Conservation (phyloP, 2,888 invertebrate species). For the Artemia sinica region DNA sequence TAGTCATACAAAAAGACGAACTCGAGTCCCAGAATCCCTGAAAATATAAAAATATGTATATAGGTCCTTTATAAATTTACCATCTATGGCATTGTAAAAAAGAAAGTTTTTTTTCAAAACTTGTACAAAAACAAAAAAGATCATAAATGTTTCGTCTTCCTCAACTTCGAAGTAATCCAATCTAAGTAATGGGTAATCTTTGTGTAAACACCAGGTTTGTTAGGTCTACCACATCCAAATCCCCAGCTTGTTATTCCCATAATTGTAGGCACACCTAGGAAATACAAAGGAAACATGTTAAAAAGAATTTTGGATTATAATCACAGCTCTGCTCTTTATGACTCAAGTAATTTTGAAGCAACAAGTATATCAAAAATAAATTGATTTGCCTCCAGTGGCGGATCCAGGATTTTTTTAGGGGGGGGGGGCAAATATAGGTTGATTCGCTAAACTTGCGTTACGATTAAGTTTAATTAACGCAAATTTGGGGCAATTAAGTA, state of each 20-base stretch:
- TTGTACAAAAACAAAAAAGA: no score
- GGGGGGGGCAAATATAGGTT: no score
- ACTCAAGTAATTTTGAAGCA: background rate
- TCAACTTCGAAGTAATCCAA: slow-evolving; percentile 38
- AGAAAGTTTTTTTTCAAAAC: no score
- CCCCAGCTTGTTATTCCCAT: slow-evolving; percentile 62
- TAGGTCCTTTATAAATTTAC: no score
- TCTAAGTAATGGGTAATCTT: slow-evolving; percentile 44
- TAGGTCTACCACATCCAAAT: slow-evolving; percentile 51
- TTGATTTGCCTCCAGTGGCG: background rate
- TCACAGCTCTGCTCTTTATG: background rate
- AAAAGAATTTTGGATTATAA: background rate
- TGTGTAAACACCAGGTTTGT: slow-evolving; percentile 57
- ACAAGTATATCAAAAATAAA: background rate
- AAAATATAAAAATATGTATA: no score
- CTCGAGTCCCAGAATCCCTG: no score
- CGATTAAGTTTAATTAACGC: no score
- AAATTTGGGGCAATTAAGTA: no score
- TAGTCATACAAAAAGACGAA: no score
- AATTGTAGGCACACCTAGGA: slow-evolving; percentile 44
- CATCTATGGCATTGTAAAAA: no score
- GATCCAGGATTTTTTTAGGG: no score
- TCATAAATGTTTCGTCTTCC: background rate
- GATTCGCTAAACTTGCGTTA: no score
- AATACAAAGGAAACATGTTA: slow-evolving; percentile 14